Percentiles rank a stretch among this genome's conserved stretches.
Conservation (phyloP, 1,140 invertebrate genomes). For the Penaeus vannamei region DNA sequence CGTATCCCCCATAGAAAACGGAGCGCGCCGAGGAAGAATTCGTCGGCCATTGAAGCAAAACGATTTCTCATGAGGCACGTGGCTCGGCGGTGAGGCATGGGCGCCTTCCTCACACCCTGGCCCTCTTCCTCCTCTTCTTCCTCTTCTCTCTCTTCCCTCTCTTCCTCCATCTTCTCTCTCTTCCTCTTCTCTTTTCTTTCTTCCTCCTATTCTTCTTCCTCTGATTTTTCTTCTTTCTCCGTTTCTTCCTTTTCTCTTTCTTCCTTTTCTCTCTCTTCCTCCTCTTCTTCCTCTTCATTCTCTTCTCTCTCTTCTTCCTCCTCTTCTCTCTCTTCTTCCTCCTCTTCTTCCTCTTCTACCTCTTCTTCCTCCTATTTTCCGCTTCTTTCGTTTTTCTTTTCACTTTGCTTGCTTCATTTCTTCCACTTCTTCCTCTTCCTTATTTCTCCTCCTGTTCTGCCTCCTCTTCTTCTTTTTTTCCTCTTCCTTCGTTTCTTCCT, state of each 20-base stretch:
- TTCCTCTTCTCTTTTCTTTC: background rate
- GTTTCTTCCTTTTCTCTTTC: background rate
- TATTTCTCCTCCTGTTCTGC: background rate
- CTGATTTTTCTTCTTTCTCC: background rate
- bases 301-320: background rate
- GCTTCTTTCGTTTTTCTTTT: background rate
- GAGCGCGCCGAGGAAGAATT: slow-evolving; percentile 46
- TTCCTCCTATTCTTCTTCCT: background rate
- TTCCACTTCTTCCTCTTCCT: background rate
- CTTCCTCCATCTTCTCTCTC: too few species aligned
- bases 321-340: background rate
- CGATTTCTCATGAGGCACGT: slow-evolving; percentile 60
- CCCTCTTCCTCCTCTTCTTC: background rate
- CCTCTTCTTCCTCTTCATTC: background rate
- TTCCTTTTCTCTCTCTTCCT: background rate
- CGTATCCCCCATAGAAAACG: slow-evolving; percentile 54
- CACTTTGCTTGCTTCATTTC: background rate
- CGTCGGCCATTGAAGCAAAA: slow-evolving; percentile 40
- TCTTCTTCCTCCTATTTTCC: background rate
- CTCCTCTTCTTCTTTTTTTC: too few species aligned
- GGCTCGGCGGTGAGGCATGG: slow-evolving; percentile 39
- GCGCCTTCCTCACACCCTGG: background rate
- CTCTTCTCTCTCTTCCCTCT: background rate
- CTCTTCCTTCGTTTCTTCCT: background rate
- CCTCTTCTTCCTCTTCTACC: background rate